A percentile compares a stretch with the other conserved stretches of the same genome.
Evolutionary conservation across 2,113 vertebrate genomes (phyloP).

Genomic region (Megaleporinus macrocephalus): DNA sequence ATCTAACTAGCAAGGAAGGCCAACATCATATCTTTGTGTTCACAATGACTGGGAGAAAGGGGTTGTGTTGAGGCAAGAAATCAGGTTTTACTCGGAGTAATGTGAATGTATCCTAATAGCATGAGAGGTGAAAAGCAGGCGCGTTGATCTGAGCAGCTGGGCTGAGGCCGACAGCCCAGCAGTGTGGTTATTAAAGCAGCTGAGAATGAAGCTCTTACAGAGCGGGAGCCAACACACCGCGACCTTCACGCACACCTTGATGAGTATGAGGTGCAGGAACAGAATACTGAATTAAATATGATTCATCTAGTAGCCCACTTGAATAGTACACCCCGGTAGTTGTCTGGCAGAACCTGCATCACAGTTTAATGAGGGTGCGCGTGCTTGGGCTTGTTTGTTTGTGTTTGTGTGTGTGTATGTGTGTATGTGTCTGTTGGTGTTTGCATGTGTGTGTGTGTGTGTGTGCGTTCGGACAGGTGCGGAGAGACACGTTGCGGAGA

Average conservation of each 20-base stretch:
- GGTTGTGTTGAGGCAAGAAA: too few species aligned
- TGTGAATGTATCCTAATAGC: too few species aligned
- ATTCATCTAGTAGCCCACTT: neutral
- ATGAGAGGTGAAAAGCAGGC: too few species aligned
- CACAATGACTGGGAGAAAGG: too few species aligned
- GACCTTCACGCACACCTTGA: neutral
- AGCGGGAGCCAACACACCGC: neutral
- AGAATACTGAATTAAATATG: constrained; percentile 4
- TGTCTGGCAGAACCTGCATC: neutral
- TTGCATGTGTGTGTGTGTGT: neutral
- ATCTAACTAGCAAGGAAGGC: too few species aligned
- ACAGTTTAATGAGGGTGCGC: neutral
- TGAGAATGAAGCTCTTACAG: neutral
- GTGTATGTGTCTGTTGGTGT: neutral
- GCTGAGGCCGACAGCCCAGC: neutral
- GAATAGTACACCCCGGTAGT: neutral
- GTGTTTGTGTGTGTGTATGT: neutral
- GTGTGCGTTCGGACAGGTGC: neutral
- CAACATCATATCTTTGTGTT: too few species aligned
- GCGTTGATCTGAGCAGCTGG: neutral
- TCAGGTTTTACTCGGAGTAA: too few species aligned
- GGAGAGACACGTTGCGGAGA: neutral
- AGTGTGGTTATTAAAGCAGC: constrained; percentile 6
- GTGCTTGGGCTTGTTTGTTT: constrained; percentile 20
- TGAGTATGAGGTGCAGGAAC: neutral